phyloP scores from a whole-genome alignment of 1,140 invertebrate genomes.

The Nymphalis io region DNA sequence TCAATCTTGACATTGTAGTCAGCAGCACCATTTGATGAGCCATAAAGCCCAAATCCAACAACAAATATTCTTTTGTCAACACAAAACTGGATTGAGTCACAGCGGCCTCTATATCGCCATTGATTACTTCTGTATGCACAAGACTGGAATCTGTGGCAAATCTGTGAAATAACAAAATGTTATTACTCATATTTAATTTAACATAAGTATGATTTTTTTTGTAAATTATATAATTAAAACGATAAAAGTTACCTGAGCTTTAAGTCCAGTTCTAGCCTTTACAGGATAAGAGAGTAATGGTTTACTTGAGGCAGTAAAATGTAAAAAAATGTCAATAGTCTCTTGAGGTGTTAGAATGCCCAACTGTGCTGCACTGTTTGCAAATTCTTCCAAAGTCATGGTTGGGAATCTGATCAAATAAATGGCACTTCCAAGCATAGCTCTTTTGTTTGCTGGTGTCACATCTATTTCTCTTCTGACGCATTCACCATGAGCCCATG shows the following conservation, averaged over 20 bases:
- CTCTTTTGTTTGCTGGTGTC: slow-evolving; percentile 86
- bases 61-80: slow-evolving; percentile 96
- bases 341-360: slow-evolving; percentile 94
- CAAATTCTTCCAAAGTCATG: slow-evolving; percentile 95
- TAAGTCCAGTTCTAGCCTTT: slow-evolving; percentile 90
- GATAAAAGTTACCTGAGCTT: slow-evolving; percentile 86
- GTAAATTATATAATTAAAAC: too few relatives aligned
- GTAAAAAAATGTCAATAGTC: slow-evolving; percentile 95
- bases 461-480: slow-evolving; percentile 88
- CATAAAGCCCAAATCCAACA: slow-evolving; percentile 95
- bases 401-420: slow-evolving; percentile 94
- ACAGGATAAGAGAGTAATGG: slow-evolving; percentile 90
- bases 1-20: slow-evolving; percentile 96
- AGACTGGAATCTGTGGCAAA: slow-evolving; percentile 96
- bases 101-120: slow-evolving; percentile 94
- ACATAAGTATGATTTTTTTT: too few relatives aligned
- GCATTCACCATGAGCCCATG: slow-evolving; percentile 94
- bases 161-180: slow-evolving; percentile 81
- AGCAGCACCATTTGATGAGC: slow-evolving; percentile 94
- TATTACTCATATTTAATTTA: too few relatives aligned
- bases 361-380: slow-evolving; percentile 93
- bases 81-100: slow-evolving; percentile 96
- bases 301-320: slow-evolving; percentile 92
- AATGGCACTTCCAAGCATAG: slow-evolving; percentile 88
- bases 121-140: slow-evolving; percentile 98